Base-by-base conservation (phyloP, 2,888 invertebrate genomes). In the Beris chalybata region DNA sequence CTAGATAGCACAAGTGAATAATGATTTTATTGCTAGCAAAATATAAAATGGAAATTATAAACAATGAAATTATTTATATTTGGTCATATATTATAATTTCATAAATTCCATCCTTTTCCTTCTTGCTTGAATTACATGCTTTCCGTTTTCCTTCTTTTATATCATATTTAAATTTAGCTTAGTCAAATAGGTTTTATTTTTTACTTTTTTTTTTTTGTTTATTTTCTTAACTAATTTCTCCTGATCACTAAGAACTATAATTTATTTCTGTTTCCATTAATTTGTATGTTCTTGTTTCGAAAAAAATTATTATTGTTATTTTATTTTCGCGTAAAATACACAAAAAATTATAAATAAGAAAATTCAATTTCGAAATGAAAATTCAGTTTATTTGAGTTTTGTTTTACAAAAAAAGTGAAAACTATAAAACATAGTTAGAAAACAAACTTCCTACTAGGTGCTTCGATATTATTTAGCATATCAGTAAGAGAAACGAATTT, bases 281-380 rank as follows among this genome's bases (percentile, higher is more conserved):
- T 30, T 31, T 53, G 22, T 31, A 30, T 31, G 29, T 53, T 30
- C 30, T 53, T 53, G 30, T 30, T n/a, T 30, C 53, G 30, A 53
- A 50, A 53, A 53, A 29, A 30, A 53, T 38, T 38, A 38, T 38
- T 7, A 38, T 38, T 53, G 52, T 53, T 53, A 53, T n/a, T 53
- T 12, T 29, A 50, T 50, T 22, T 29, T 50, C 50, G 22, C 29
- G 29, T 50, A 22, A 22, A 22, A 53, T 53, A 53, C 30, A 12
- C 38, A 31, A 52, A 22, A n/a, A 53, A 30, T 30, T 53, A 30
- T 53, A 11, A 29, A 22, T 11, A 13, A 5, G 31, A 53, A 53
- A 53, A 53, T 53, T 53, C 31, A 53, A 53, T 53, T 53, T 30
- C 29, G 53, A 50, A 53, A 30, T 53, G 53, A 53, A 53, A 53